Conservation (phyloP, 2,797 vertebrate genomes). For the Pangasius larnaudii region DNA sequence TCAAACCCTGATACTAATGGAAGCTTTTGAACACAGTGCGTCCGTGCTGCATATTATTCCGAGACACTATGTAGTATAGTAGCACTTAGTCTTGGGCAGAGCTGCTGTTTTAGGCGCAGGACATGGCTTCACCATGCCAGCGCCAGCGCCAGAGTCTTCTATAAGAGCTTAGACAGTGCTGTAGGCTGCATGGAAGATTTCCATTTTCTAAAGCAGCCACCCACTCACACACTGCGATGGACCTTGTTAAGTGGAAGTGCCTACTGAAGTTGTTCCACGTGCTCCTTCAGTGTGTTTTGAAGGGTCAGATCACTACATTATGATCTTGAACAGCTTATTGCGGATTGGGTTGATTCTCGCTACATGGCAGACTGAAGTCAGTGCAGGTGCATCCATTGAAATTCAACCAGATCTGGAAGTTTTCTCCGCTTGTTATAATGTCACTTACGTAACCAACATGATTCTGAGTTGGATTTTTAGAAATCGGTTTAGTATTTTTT, state of each 20-base stretch:
- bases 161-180: neutral
- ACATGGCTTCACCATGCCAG: neutral
- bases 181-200: neutral
- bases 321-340: neutral
- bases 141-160: neutral
- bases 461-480: too few species aligned
- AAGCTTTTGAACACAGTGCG: neutral
- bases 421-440: neutral
- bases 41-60: neutral
- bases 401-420: neutral
- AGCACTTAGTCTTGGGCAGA: neutral
- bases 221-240: constrained; percentile 12
- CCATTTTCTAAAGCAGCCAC: neutral
- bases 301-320: neutral
- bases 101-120: neutral
- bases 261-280: neutral
- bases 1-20: neutral
- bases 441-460: neutral
- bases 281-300: neutral
- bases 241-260: constrained; percentile 11
- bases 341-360: neutral
- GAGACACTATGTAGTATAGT: neutral
- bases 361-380: neutral
- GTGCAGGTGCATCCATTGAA: constrained; percentile 28
- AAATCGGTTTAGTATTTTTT: neutral